Evolutionary conservation across 2,888 invertebrate genomes (phyloP).

Genomic region (Acleris laterana): DNA sequence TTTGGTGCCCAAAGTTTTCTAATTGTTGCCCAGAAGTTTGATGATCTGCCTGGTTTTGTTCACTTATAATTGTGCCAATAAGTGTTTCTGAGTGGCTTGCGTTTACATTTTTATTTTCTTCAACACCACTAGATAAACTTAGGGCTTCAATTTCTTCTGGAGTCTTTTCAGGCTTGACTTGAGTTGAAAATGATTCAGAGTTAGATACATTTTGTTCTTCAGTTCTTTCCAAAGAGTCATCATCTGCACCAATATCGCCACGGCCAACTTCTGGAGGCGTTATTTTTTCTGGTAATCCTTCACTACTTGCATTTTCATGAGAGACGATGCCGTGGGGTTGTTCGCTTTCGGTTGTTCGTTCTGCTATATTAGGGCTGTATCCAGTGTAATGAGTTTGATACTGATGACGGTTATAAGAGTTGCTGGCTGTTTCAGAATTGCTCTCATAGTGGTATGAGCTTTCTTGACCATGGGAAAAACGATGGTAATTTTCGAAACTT

Average conservation of each 20-base stretch:
- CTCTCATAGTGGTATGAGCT: constrained; percentile 18
- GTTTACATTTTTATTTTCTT: constrained; percentile 24
- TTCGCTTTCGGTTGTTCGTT: not conserved
- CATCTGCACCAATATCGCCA: constrained; percentile 59
- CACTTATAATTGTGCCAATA: constrained; percentile 29
- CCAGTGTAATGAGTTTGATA: constrained; percentile 19
- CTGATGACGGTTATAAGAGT: constrained; percentile 16
- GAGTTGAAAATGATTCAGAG: constrained; percentile 26
- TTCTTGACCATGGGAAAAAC: constrained; percentile 13
- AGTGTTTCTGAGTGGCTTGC: constrained; percentile 1
- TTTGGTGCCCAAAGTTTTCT: constrained; percentile 1
- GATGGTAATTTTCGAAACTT: constrained; percentile 13
- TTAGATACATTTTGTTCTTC: constrained; percentile 34
- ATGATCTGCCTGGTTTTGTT: constrained; percentile 35
- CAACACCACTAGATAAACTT: constrained; percentile 44
- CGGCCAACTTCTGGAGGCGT: constrained; percentile 49
- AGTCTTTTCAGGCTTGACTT: constrained; percentile 43
- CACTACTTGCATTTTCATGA: constrained; percentile 16
- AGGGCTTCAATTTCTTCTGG: constrained; percentile 50
- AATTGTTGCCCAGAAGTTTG: constrained; percentile 6
- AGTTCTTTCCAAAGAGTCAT: constrained; percentile 30
- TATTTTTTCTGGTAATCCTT: constrained; percentile 10
- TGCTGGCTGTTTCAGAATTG: constrained; percentile 12
- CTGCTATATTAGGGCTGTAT: constrained; percentile 6
- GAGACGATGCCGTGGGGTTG: not conserved